Base-by-base conservation (phyloP, 2,888 invertebrate species). In the Holacanthella duospinosa region DNA sequence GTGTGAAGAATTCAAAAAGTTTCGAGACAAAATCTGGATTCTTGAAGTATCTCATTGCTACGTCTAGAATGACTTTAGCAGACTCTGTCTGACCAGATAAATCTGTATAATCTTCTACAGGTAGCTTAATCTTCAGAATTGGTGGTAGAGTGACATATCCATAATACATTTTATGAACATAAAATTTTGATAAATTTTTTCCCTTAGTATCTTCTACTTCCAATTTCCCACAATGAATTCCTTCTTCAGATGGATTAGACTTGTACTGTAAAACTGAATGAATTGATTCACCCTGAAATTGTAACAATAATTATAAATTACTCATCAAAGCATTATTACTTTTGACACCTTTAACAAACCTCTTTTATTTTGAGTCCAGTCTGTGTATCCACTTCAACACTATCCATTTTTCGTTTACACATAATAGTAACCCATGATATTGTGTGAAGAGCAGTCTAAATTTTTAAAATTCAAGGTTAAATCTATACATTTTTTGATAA, bases 1-100 rank as follows among this genome's bases (percentile, higher is more conserved):
- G 79, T 0, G 89, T 85, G 65, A 88, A 81, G 77, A 84, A 89
- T 16, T 81, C 79, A 1, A 92, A 80, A 16, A 93, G 79, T 67
- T 84, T 84, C 26, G 85, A 82, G 0, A 93, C 79, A 75, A 86
- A 87, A 0, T 80, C 79, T 16, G 83, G 77, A 69, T 86, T 79
- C 0, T 75, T 80, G 77, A 93, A 89, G 75, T 86, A 87, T 43
- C 83, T 80, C 68, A 80, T 82, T 12, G 68, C 65, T 16, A 62
- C 59, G 72, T 66, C 25, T 75, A 76, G 26, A 77, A 73, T 28
- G 71, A 75, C 57, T 74, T 68, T 1, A 75, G 74, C 64, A 76
- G 73, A 55, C 72, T 68, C 44, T 68, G 64, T 66, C 78, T 80
- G 63, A 29, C 64, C 65, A 0, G 64, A 36, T 2, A 66, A 28